phyloP scores from a whole-genome alignment of 1,140 invertebrate genomes.

The Atta texana region DNA sequence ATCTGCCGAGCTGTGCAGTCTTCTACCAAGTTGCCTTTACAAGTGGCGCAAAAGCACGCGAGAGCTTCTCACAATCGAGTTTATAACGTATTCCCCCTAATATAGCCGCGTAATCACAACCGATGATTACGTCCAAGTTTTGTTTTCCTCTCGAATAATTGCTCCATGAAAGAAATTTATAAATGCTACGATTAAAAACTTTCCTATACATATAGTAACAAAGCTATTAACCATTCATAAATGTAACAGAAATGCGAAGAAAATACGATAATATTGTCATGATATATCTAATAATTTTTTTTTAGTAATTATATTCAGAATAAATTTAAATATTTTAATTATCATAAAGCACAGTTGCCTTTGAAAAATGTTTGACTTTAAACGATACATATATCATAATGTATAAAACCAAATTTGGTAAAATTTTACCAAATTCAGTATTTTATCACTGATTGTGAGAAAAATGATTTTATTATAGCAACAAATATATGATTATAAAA shows the following conservation, averaged over 20 bases:
- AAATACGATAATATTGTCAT: background rate
- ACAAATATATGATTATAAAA: too few species aligned
- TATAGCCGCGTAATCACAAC: constrained; percentile 37
- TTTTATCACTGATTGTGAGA: background rate
- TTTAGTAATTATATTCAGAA: background rate
- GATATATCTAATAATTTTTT: background rate
- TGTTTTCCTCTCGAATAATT: constrained; percentile 7
- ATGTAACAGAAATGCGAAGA: background rate
- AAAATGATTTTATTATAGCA: too few species aligned
- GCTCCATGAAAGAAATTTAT: background rate
- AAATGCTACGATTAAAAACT: background rate
- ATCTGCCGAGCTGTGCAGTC: constrained; percentile 63
- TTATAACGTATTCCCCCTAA: constrained; percentile 51
- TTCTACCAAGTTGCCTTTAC: constrained; percentile 60
- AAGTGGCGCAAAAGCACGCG: constrained; percentile 72
- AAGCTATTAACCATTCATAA: background rate
- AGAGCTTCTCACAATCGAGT: constrained; percentile 38
- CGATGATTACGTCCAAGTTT: constrained; percentile 35
- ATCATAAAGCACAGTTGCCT: background rate
- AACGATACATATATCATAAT: background rate
- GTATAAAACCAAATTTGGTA: background rate
- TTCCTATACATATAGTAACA: background rate
- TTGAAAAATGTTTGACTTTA: background rate
- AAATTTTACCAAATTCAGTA: background rate
- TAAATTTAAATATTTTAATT: background rate